These are phyloP conservation scores for Synodontis membranacea DNA, from an alignment of 2,113 vertebrate genomes.

Conservation along the genomic window DNA sequence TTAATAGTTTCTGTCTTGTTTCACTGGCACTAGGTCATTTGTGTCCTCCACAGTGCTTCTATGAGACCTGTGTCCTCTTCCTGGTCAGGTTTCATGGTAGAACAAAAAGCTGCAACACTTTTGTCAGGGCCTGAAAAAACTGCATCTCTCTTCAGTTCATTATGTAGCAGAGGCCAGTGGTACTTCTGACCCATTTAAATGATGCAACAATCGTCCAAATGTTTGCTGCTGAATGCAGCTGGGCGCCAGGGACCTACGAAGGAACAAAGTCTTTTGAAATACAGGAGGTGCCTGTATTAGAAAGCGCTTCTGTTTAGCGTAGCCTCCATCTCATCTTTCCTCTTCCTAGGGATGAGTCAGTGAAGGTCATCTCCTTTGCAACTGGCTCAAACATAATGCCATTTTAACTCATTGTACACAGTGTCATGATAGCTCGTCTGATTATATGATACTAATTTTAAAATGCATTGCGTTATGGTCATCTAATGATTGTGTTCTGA, in stretches of 20 bases:
- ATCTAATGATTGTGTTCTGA: neutral
- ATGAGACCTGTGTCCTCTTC: slow-evolving; percentile 63
- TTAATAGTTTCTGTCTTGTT: slow-evolving; percentile 19
- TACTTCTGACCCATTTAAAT: slow-evolving; percentile 65
- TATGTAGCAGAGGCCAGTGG: slow-evolving; percentile 59
- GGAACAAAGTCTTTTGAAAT: slow-evolving; percentile 51
- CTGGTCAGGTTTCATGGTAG: slow-evolving; percentile 67
- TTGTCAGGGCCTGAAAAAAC: slow-evolving; percentile 70
- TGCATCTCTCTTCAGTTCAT: slow-evolving; percentile 68
- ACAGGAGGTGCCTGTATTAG: slow-evolving; percentile 18
- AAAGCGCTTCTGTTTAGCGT: slow-evolving; percentile 37
- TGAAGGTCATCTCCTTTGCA: slow-evolving; percentile 27
- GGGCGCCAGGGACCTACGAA: slow-evolving; percentile 23
- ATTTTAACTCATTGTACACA: neutral
- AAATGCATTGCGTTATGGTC: neutral
- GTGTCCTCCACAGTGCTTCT: slow-evolving; percentile 60
- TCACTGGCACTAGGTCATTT: slow-evolving; percentile 61
- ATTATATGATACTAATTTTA: neutral
- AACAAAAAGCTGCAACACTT: slow-evolving; percentile 71
- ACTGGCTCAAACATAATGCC: neutral
- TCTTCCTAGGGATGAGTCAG: slow-evolving; percentile 39
- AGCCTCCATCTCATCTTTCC: slow-evolving; percentile 39
- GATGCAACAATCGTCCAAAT: slow-evolving; percentile 57
- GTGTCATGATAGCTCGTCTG: neutral
- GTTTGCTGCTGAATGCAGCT: slow-evolving; percentile 42